These are phyloP conservation scores for Alethe diademata DNA, from an alignment of 2,113 vertebrate genomes.

Conservation along the genomic window DNA sequence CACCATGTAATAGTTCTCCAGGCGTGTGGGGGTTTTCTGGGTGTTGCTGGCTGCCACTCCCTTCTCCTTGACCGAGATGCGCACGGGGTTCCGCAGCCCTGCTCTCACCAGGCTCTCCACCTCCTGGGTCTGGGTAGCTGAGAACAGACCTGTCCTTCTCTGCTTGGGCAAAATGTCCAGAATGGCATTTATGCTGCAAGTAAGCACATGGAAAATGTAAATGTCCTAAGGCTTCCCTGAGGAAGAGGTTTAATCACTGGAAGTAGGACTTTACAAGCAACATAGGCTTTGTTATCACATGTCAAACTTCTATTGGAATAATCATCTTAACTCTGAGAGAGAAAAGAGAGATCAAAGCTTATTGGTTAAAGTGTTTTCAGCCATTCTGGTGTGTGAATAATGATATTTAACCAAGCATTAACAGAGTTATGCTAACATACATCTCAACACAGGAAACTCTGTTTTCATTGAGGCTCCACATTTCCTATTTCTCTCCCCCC, in stretches of 20 bases:
- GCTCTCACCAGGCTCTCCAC: conserved; percentile 94
- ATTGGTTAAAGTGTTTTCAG: background rate
- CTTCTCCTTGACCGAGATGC: conserved; percentile 94
- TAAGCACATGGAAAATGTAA: background rate
- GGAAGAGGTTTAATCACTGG: background rate
- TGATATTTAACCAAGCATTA: background rate
- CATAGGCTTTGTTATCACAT: background rate
- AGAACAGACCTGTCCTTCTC: conserved; percentile 93
- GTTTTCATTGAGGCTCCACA: background rate
- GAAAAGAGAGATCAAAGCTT: background rate
- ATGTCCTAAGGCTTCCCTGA: background rate
- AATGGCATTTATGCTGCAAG: conserved; percentile 88
- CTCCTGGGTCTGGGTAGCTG: conserved; percentile 96
- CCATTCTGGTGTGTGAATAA: background rate
- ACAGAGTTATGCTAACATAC: background rate
- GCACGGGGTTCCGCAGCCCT: conserved; percentile 91
- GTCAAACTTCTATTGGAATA: background rate
- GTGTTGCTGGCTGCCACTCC: conserved; percentile 78
- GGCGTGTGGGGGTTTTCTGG: conserved; percentile 89
- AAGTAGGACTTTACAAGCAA: background rate
- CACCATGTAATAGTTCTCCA: conserved; percentile 92
- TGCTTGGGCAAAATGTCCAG: conserved; percentile 91
- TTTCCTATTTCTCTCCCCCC: background rate
- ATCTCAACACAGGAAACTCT: background rate
- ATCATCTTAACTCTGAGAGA: background rate